Conservation (phyloP, 64 coral and sea anemone genomes). For the Stylophora pistillata region DNA sequence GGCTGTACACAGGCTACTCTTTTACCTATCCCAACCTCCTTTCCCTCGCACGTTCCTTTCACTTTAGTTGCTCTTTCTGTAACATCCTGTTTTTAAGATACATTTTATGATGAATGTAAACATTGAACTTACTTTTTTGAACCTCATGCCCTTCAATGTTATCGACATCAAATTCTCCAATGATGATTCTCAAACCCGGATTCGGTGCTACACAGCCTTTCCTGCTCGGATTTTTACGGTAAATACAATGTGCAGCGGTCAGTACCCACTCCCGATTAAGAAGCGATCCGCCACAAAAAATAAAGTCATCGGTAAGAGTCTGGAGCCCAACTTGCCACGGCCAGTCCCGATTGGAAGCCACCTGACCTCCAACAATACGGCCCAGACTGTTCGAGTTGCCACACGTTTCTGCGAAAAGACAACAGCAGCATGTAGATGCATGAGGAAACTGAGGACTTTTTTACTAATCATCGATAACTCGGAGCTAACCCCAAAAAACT, state of each 20-base stretch:
- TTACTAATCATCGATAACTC: no score
- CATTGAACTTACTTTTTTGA: constrained; percentile 55
- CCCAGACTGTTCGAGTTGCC: constrained; percentile 32
- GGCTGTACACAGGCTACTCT: no score
- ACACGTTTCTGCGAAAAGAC: constrained; percentile 5
- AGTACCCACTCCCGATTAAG: constrained; percentile 82
- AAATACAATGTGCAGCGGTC: constrained; percentile 88
- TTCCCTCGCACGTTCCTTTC: no score
- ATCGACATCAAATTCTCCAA: constrained; percentile 90
- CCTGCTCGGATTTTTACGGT: constrained; percentile 66
- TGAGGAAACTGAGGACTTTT: no score
- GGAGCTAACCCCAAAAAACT: no score
- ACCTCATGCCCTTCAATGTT: constrained; percentile 87
- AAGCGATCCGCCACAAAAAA: constrained; percentile 84
- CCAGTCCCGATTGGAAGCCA: constrained; percentile 75
- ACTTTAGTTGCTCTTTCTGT: no score
- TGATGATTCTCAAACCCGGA: constrained; percentile 55
- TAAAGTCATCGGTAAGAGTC: constrained; percentile 5
- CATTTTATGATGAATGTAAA: no score
- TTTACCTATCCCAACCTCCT: no score
- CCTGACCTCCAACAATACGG: constrained; percentile 80
- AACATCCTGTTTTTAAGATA: no score
- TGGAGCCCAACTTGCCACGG: constrained; percentile 92
- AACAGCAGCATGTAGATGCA: background rate
- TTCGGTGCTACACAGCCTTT: constrained; percentile 62